phyloP scores from a whole-genome alignment of 2,888 invertebrate genomes.

The Alentia gelatinosa region DNA sequence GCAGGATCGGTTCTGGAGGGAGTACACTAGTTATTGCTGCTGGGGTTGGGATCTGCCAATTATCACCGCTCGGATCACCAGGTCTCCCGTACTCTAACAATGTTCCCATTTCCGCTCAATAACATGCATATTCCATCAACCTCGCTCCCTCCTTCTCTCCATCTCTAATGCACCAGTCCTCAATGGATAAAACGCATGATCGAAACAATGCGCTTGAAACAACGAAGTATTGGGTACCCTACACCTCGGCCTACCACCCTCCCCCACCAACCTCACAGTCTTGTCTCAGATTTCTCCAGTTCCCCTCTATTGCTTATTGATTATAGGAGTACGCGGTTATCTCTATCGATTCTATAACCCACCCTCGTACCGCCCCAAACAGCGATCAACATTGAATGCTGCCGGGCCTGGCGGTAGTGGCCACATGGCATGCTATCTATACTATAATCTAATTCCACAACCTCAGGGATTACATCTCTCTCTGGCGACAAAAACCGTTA shows the following conservation, averaged over 20 bases:
- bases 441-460: slow-evolving; percentile 1
- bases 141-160: no score
- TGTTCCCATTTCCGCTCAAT: not conserved
- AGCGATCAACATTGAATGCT: not conserved
- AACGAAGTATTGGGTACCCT: no score
- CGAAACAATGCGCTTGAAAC: no score
- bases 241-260: not conserved
- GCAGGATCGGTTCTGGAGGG: not conserved
- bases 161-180: no score
- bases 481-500: not conserved
- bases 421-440: not conserved
- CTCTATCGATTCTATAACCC: not conserved
- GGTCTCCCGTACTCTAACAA: not conserved
- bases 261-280: not conserved
- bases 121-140: slow-evolving; percentile 9
- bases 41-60: not conserved
- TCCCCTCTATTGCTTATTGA: slow-evolving; percentile 18
- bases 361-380: not conserved
- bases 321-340: not conserved
- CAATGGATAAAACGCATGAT: no score
- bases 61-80: not conserved
- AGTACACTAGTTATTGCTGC: not conserved
- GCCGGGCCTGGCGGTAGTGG: not conserved
- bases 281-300: not conserved
- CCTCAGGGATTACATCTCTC: slow-evolving; percentile 12